Evolutionary conservation across 2,113 vertebrate species (phyloP), one percentile per base, ranked within the genome.

Genomic region (Ellobius talpinus): DNA sequence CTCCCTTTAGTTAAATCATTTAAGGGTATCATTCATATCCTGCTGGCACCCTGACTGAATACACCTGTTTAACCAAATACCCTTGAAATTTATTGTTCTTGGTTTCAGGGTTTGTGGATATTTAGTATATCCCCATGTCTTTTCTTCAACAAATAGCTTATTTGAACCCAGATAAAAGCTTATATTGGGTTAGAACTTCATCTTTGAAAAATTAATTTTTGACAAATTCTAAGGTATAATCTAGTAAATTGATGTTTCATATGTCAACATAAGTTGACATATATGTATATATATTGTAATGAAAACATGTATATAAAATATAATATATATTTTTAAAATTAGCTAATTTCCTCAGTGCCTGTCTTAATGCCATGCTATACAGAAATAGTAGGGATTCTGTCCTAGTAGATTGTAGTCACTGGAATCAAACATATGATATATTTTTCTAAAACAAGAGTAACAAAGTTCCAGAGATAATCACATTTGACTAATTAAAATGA

Each of bases 221-320:
- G 58, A 19, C 6, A 58, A 58, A 58, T 58, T 58, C 58, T 58
- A 58, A 58, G 58, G 58, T 21, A 58, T 17, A 58, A 17, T 58
- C 5, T 50, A 96, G 21, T 96, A 89, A 63, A 17, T 1, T 90
- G 55, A 52, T 16, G 96, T 97, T 85, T 92, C 94, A 58, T 58
- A 21, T 58, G 58, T 58, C 58, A 58, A 58, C 6, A 7, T 58
- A 58, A 58, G 17, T 58, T 58, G 4, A 55, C 4, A 58, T 55
- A 19, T 55, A 17, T 55, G 16, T 55, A 1, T 1, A 6, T 58
- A 58, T 58, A 58, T 58, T 58, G 16, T 17, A 58, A 58, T 58
- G 55, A 58, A 58, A 19, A 6, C 6, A 19, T 58, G 16, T 58
- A 58, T 19, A 58, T 58, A 58, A 58, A 58, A 17, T 58, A 19